These are phyloP conservation scores for Puntigrus tetrazona DNA, from an alignment of 2,113 vertebrate genomes.

Conservation along the genomic window DNA sequence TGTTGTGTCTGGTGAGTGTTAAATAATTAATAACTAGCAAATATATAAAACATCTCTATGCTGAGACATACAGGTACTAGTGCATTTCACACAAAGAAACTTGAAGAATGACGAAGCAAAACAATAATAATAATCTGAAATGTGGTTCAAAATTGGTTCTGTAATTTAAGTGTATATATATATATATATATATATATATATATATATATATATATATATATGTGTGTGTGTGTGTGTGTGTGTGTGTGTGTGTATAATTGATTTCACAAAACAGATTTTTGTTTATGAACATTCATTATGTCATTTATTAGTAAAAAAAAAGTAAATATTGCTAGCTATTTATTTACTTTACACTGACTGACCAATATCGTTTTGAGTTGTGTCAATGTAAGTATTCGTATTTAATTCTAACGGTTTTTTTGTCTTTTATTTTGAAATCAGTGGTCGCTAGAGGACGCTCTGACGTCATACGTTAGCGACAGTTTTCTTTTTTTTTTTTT, in stretches of 20 bases:
- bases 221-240: no score
- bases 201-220: no score
- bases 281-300: background rate
- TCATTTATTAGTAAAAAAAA: no score
- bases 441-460: background rate
- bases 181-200: no score
- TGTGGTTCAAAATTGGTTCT: background rate
- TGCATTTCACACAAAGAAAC: background rate
- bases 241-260: no score
- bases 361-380: background rate
- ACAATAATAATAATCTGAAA: background rate
- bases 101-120: background rate
- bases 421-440: background rate
- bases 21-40: background rate
- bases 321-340: background rate
- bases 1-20: slow-evolving; percentile 25
- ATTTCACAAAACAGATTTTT: background rate
- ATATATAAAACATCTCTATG: background rate
- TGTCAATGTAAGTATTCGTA: background rate
- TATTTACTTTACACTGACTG: background rate
- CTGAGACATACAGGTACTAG: background rate
- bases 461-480: background rate
- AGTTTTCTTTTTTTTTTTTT: background rate
- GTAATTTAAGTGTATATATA: no score
- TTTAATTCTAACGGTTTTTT: background rate